A percentile compares a stretch with the other conserved stretches of the same genome.
Evolutionary conservation across 1,140 invertebrate species (phyloP).

Genomic region (Drosophila willistoni): DNA sequence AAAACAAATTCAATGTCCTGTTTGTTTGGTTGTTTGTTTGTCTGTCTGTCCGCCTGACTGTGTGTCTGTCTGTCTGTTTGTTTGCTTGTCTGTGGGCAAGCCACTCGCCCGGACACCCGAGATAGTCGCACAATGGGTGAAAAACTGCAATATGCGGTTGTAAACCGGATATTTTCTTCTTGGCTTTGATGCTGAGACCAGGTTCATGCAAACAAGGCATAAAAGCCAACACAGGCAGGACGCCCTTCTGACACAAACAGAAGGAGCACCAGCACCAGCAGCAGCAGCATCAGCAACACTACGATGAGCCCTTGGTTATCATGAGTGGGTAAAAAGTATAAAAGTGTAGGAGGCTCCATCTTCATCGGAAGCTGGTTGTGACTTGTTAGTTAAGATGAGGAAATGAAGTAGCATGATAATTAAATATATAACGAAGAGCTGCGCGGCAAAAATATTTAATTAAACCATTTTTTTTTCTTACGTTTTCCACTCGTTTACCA

Average conservation of each 20-base stretch:
- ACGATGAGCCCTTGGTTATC: conserved; percentile 1
- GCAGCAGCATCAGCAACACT: conserved; percentile 9
- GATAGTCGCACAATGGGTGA: conserved; percentile 61
- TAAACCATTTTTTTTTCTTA: background rate
- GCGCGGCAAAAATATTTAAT: conserved; percentile 2
- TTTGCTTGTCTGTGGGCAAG: conserved; percentile 18
- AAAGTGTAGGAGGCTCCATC: conserved; percentile 21
- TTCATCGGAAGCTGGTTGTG: conserved; percentile 62
- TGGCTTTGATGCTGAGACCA: conserved; percentile 36
- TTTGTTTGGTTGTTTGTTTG: conserved; percentile 51
- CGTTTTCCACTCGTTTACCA: no score
- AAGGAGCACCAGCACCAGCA: conserved; percentile 27
- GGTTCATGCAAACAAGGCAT: conserved; percentile 30
- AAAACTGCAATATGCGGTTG: conserved; percentile 71
- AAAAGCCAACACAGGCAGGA: conserved; percentile 4
- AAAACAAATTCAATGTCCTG: conserved; percentile 81
- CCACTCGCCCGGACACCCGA: conserved; percentile 54
- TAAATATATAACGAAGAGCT: background rate
- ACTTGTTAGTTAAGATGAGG: conserved; percentile 48
- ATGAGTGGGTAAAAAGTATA: conserved; percentile 11
- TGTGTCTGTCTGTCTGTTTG: conserved; percentile 18
- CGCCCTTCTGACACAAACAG: conserved; percentile 43
- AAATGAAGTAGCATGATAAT: conserved; percentile 51
- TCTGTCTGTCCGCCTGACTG: conserved; percentile 11
- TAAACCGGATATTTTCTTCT: conserved; percentile 69